phyloP scores from a whole-genome alignment of 2,888 invertebrate genomes.

The Nowickia ferox region DNA sequence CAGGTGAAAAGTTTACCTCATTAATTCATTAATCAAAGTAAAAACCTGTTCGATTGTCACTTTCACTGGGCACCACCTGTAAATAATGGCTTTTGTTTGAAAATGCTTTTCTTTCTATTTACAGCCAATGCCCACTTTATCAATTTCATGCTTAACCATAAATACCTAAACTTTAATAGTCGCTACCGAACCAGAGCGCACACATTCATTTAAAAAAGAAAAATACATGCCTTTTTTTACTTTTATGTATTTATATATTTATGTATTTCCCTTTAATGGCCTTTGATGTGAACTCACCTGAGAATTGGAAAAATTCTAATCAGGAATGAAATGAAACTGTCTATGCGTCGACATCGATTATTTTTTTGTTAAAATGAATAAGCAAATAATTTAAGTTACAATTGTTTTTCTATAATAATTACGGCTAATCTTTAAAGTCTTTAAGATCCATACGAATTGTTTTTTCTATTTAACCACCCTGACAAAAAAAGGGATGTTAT shows the following conservation, averaged over 20 bases:
- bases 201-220: not conserved
- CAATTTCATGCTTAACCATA: conserved; percentile 10
- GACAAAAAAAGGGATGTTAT: too few species aligned
- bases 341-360: conserved; percentile 24
- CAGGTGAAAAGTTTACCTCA: conserved; percentile 69
- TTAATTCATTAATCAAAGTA: conserved; percentile 72
- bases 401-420: not conserved
- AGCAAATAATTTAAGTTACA: conserved; percentile 2
- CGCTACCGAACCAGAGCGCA: not conserved
- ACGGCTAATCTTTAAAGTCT: too few species aligned
- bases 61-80: conserved; percentile 65
- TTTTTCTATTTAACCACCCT: too few species aligned
- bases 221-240: not conserved
- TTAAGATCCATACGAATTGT: too few species aligned
- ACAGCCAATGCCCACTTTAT: conserved; percentile 32
- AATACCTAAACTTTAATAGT: not conserved
- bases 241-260: not conserved
- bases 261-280: conserved; percentile 21
- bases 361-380: conserved; percentile 25
- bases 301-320: conserved; percentile 36
- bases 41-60: conserved; percentile 58
- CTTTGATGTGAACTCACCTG: conserved; percentile 56
- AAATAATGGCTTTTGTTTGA: conserved; percentile 64
- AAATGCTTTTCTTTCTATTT: conserved; percentile 28
- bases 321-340: conserved; percentile 1